Conservation (phyloP, 2,888 invertebrate genomes). For the Melinopterus prodromus region DNA sequence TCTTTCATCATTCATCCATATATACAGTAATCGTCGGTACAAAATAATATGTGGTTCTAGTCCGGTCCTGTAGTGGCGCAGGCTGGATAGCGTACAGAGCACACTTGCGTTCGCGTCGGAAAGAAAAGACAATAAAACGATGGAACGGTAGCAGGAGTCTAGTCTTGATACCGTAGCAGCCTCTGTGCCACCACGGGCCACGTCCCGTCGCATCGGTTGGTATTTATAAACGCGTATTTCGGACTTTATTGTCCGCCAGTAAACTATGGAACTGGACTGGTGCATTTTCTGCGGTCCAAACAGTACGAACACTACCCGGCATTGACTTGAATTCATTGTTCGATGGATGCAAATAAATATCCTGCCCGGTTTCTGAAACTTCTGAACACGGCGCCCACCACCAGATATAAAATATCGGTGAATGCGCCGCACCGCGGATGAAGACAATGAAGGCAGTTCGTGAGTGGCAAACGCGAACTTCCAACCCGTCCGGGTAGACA, state of each 20-base stretch:
- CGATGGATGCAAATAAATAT: background rate
- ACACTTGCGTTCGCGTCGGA: background rate
- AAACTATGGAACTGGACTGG: background rate
- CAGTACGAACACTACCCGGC: background rate
- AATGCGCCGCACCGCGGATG: background rate
- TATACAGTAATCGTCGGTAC: background rate
- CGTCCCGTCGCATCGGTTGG: background rate
- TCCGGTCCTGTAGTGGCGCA: background rate
- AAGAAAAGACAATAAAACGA: constrained; percentile 4
- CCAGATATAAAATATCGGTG: constrained; percentile 4
- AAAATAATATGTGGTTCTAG: background rate
- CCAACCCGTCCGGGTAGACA: background rate
- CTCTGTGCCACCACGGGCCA: background rate
- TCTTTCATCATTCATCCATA: too few relatives aligned
- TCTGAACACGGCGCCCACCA: background rate
- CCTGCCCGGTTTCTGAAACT: background rate
- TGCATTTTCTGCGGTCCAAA: background rate
- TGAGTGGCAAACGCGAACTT: background rate
- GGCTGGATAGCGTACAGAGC: background rate
- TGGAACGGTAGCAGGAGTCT: constrained; percentile 4
- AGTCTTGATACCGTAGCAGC: background rate
- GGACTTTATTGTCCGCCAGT: background rate
- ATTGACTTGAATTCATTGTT: background rate
- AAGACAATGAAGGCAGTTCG: background rate
- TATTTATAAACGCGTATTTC: background rate